phyloP scores from a whole-genome alignment of 92 coral and sea anemone genomes.

The Galaxea fascicularis region DNA sequence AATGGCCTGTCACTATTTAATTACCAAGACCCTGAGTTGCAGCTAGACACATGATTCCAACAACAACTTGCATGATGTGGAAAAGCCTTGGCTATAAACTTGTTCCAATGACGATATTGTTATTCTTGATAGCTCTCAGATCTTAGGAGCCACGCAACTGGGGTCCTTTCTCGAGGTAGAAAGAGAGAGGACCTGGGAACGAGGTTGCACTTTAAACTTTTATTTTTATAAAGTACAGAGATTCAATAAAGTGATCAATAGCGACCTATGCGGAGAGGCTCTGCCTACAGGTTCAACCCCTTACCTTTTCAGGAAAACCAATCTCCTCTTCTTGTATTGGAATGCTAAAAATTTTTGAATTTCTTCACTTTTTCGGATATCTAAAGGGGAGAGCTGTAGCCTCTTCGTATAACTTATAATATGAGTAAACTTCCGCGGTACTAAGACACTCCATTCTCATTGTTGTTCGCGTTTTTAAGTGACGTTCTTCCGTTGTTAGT shows the following conservation, averaged over 20 bases:
- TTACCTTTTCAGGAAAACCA: neutral
- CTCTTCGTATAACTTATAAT: neutral
- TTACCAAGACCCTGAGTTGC: slow-evolving; percentile 1
- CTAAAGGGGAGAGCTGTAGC: neutral
- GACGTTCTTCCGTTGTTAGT: too few species aligned
- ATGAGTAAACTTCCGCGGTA: neutral
- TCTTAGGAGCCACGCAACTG: neutral
- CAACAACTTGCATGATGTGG: neutral
- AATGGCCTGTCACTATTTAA: too few species aligned
- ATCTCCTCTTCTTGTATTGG: slow-evolving; percentile 2
- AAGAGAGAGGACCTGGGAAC: too few species aligned
- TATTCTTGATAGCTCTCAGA: slow-evolving; percentile 6
- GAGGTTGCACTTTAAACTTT: neutral
- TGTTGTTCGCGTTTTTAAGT: too few species aligned
- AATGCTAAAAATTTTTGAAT: neutral
- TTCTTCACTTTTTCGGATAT: slow-evolving; percentile 2
- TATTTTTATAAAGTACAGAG: too few species aligned
- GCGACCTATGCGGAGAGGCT: too few species aligned
- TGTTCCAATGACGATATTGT: neutral
- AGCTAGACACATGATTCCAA: neutral
- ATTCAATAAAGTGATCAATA: too few species aligned
- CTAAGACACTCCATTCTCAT: neutral
- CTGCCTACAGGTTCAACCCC: neutral
- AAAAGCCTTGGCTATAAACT: slow-evolving; percentile 6
- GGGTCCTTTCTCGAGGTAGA: slow-evolving; percentile 5